A percentile compares a stretch with the other conserved stretches of the same genome.
phyloP scores from a whole-genome alignment of 2,113 vertebrate species.

The Sclerurus mexicanus region DNA sequence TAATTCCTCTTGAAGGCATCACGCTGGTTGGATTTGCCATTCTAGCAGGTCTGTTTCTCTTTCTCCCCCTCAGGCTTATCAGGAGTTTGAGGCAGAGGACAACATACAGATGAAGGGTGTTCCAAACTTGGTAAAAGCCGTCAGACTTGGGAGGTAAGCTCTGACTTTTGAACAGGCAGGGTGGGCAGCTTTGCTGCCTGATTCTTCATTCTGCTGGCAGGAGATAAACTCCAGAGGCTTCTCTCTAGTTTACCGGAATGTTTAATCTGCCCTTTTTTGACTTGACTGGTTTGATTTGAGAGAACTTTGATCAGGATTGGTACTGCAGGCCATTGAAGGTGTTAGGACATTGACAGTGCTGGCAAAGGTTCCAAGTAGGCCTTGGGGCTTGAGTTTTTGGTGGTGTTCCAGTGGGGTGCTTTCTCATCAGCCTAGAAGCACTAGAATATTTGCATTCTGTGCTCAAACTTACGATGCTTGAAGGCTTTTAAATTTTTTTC shows the following conservation, averaged over 20 bases:
- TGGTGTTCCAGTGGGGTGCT: not conserved
- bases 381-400: not conserved
- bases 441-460: not conserved
- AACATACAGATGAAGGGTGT: slow-evolving; percentile 78
- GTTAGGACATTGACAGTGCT: not conserved
- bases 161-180: slow-evolving; percentile 66
- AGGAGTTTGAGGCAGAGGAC: slow-evolving; percentile 81
- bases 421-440: not conserved
- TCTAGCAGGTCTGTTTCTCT: slow-evolving; percentile 81
- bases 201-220: not conserved
- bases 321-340: not conserved
- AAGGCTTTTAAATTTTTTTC: not conserved
- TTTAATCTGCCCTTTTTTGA: not conserved
- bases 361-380: not conserved
- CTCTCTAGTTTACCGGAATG: not conserved
- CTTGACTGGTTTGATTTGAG: not conserved
- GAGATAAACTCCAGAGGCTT: not conserved
- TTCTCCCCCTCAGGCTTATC: slow-evolving; percentile 80
- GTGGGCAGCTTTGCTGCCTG: slow-evolving; percentile 17
- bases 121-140: slow-evolving; percentile 79
- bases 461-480: not conserved
- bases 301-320: not conserved
- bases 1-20: slow-evolving; percentile 61
- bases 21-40: slow-evolving; percentile 56
- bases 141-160: slow-evolving; percentile 80